A percentile compares a stretch with the other conserved stretches of the same genome.
Evolutionary conservation across 2,888 invertebrate species (phyloP).

Genomic region (Didymodactylos carnosus): DNA sequence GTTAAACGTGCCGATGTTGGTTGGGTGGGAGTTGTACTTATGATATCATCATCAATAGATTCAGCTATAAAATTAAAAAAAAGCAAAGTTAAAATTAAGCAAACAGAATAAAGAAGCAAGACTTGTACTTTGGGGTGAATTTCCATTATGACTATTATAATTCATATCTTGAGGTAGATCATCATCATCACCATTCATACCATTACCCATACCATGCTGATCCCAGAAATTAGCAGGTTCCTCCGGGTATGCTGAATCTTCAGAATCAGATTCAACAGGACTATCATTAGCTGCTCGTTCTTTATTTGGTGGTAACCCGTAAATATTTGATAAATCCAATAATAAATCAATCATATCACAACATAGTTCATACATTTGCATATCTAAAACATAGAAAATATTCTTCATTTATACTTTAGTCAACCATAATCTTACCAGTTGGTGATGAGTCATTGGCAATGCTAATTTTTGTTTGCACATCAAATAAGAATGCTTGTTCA

Average conservation of each 20-base stretch:
- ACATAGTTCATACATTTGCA: slow-evolving; percentile 97
- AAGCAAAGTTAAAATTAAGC: too few species aligned
- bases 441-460: slow-evolving; percentile 78
- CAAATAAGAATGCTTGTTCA: slow-evolving; percentile 96
- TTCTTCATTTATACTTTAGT: too few species aligned
- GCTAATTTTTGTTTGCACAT: slow-evolving; percentile 81
- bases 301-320: slow-evolving; percentile 43
- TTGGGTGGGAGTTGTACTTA: too few species aligned
- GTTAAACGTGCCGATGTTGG: neutral
- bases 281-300: neutral
- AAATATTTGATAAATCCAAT: slow-evolving; percentile 92
- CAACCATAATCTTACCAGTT: neutral
- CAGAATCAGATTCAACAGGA: neutral
- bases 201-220: too few species aligned
- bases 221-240: neutral
- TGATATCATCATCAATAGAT: too few species aligned
- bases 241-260: neutral
- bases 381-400: slow-evolving; percentile 58
- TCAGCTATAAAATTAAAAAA: too few species aligned
- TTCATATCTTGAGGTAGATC: neutral
- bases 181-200: neutral
- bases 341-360: slow-evolving; percentile 99
- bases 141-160: neutral
- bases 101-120: too few species aligned
- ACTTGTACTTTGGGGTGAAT: too few species aligned